These are phyloP conservation scores for Punctoribates punctum DNA, from an alignment of 2,888 invertebrate species.

Conservation along the genomic window DNA sequence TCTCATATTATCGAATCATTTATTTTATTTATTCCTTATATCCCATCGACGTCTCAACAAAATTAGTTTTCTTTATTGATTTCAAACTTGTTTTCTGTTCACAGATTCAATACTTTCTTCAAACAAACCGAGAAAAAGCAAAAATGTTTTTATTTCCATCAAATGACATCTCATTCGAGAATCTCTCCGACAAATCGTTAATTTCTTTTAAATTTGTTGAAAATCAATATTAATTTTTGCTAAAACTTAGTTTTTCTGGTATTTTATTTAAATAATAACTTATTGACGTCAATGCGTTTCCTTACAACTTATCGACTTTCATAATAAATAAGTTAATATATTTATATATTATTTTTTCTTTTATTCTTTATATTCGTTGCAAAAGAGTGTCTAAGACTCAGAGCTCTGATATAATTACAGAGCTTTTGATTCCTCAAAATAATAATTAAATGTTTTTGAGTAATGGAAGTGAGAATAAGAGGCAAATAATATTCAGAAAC, in stretches of 20 bases:
- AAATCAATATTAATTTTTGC: too few species aligned
- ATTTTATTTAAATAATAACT: too few species aligned
- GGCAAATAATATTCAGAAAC: background rate
- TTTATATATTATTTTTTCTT: background rate
- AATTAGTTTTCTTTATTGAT: constrained; percentile 1
- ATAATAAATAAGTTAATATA: background rate
- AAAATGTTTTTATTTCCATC: too few species aligned
- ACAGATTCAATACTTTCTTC: too few species aligned
- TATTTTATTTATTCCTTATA: background rate
- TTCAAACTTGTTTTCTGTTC: background rate
- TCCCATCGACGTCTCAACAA: background rate
- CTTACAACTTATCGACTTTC: background rate
- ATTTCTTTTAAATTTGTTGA: too few species aligned
- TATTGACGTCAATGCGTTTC: constrained; percentile 1
- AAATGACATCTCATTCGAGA: too few species aligned
- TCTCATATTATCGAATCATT: constrained; percentile 16
- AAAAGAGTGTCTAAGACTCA: background rate
- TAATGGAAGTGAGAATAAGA: too few species aligned
- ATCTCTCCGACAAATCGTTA: too few species aligned
- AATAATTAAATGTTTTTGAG: background rate
- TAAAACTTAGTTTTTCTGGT: too few species aligned
- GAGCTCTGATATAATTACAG: background rate
- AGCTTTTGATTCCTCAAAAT: background rate
- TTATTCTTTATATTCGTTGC: background rate
- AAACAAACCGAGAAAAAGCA: too few species aligned